A percentile compares a stretch with the other conserved stretches of the same genome.
Evolutionary conservation across 2,888 invertebrate genomes (phyloP).

Genomic region (Tipula confusa): DNA sequence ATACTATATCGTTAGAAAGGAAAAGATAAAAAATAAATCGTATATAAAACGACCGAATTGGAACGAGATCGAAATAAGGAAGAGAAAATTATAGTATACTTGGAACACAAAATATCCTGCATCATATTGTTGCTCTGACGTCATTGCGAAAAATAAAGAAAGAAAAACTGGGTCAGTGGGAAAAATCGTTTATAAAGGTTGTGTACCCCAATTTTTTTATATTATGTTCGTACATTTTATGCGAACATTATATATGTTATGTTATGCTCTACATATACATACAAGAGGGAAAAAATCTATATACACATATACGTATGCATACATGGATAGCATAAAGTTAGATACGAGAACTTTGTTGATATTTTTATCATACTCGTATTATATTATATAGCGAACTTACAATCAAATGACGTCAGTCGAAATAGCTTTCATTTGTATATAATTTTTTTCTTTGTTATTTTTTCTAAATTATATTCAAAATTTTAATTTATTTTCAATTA

Average conservation of each 20-base stretch:
- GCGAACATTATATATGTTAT: neutral
- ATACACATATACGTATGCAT: neutral
- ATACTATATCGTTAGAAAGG: neutral
- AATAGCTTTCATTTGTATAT: neutral
- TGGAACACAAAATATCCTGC: slow-evolving; percentile 25
- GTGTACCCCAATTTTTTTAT: slow-evolving; percentile 27
- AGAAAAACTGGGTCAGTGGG: slow-evolving; percentile 37
- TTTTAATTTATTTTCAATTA: neutral
- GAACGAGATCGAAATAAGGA: neutral
- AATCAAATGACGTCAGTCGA: slow-evolving; percentile 7
- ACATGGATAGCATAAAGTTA: neutral
- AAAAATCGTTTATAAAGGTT: slow-evolving; percentile 33
- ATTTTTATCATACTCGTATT: neutral
- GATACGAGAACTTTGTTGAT: neutral
- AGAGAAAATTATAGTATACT: neutral
- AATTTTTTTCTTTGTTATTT: neutral
- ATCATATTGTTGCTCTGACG: slow-evolving; percentile 34
- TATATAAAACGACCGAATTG: no score
- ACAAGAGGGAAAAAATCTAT: neutral
- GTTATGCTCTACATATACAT: slow-evolving; percentile 25
- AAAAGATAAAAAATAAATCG: neutral
- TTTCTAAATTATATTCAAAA: neutral
- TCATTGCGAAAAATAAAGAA: slow-evolving; percentile 34
- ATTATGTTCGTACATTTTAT: neutral
- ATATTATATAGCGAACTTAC: slow-evolving; percentile 13